These are phyloP conservation scores for Drosophila testacea DNA, from an alignment of 2,888 invertebrate genomes.

Conservation along the genomic window DNA sequence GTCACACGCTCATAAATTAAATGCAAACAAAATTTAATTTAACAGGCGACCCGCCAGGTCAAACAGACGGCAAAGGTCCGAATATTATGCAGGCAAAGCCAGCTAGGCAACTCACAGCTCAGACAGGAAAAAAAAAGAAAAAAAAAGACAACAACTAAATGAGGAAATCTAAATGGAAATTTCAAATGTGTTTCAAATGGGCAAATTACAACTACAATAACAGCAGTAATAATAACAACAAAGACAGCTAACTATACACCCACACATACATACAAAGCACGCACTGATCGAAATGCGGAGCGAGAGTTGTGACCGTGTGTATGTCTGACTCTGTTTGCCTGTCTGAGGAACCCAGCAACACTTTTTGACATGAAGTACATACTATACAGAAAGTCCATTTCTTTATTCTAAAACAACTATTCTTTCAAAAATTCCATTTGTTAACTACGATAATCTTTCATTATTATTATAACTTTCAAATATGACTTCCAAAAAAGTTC, in stretches of 20 bases:
- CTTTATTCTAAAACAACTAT: too few species aligned
- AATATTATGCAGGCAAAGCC: slow-evolving; percentile 68
- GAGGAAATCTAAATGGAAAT: slow-evolving; percentile 76
- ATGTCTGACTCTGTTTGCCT: slow-evolving; percentile 23
- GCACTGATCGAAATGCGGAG: slow-evolving; percentile 38
- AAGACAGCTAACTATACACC: slow-evolving; percentile 7
- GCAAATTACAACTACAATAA: slow-evolving; percentile 58
- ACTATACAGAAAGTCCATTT: background rate
- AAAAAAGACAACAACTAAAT: slow-evolving; percentile 34
- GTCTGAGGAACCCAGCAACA: slow-evolving; percentile 38
- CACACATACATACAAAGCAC: slow-evolving; percentile 27
- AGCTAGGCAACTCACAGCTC: slow-evolving; percentile 7
- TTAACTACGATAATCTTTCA: too few species aligned
- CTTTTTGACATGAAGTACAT: slow-evolving; percentile 7
- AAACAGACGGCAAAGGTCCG: slow-evolving; percentile 61
- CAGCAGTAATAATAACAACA: slow-evolving; percentile 28
- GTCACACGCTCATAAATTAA: slow-evolving; percentile 59
- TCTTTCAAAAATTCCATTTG: too few species aligned
- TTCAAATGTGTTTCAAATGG: slow-evolving; percentile 78
- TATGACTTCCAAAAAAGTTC: too few species aligned
- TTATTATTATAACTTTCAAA: too few species aligned
- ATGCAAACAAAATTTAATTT: slow-evolving; percentile 75
- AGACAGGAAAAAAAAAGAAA: slow-evolving; percentile 36
- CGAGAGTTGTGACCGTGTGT: slow-evolving; percentile 17
- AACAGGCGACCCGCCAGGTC: slow-evolving; percentile 72